phyloP scores from a whole-genome alignment of 2,113 vertebrate genomes.

The Marcusenius ussheri region DNA sequence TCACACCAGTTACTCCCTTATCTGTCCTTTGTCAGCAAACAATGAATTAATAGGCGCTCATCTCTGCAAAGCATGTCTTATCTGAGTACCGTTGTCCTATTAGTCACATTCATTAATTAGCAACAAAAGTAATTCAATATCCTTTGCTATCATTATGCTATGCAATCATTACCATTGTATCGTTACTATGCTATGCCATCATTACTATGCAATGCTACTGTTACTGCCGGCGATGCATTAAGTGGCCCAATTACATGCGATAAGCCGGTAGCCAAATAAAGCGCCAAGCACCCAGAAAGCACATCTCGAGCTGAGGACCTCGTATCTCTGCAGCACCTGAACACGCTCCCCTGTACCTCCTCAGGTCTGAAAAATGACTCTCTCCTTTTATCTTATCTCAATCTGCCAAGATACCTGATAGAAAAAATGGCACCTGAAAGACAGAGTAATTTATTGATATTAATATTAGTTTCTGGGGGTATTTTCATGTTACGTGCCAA shows the following conservation, averaged over 20 bases:
- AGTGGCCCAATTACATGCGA: not conserved
- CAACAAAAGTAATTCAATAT: conserved; percentile 9
- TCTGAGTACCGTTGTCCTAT: not conserved
- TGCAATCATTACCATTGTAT: not conserved
- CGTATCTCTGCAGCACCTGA: not conserved
- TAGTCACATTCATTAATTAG: conserved; percentile 7
- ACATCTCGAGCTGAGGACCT: not conserved
- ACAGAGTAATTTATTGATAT: not conserved
- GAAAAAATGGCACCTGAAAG: not conserved
- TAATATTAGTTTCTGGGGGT: not conserved
- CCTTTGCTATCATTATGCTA: not conserved
- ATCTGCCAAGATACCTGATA: not conserved
- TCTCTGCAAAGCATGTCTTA: not conserved
- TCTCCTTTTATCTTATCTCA: not conserved
- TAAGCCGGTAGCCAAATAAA: conserved; percentile 4
- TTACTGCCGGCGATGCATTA: not conserved
- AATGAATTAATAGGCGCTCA: conserved; percentile 6
- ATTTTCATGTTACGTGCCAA: not conserved
- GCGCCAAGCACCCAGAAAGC: not conserved
- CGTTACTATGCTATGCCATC: not conserved
- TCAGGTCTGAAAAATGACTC: not conserved
- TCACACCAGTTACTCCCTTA: not conserved
- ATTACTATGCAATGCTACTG: not conserved
- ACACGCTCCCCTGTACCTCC: not conserved
- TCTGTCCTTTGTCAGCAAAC: conserved; percentile 10